These are phyloP conservation scores for Hemaris fuciformis DNA, from an alignment of 2,888 invertebrate genomes.

Conservation along the genomic window DNA sequence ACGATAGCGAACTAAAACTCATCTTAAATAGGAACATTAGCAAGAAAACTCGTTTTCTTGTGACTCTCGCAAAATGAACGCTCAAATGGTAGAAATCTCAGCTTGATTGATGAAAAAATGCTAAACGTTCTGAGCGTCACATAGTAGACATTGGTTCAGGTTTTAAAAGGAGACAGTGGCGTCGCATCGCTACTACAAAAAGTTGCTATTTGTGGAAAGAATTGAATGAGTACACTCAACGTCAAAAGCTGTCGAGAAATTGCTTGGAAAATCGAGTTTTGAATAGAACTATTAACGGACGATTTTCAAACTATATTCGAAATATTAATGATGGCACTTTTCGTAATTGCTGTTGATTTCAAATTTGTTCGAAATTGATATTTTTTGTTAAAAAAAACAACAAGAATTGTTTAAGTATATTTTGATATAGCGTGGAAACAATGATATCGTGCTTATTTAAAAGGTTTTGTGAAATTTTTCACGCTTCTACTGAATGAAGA, in stretches of 20 bases:
- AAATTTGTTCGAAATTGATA: neutral
- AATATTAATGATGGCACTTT: neutral
- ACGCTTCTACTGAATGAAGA: too few species aligned
- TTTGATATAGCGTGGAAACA: too few species aligned
- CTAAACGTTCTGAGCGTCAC: neutral
- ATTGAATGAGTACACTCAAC: slow-evolving; percentile 14
- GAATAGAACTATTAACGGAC: neutral
- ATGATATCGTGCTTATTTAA: too few species aligned
- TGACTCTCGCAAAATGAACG: neutral
- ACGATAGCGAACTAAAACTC: neutral
- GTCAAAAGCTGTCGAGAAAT: neutral
- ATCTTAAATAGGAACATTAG: neutral
- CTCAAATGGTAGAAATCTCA: neutral
- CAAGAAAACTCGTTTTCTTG: neutral
- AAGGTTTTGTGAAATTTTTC: too few species aligned
- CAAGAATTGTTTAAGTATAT: too few species aligned
- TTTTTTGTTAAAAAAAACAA: too few species aligned
- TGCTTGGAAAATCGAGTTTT: neutral
- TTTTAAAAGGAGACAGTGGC: slow-evolving; percentile 9
- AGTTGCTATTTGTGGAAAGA: slow-evolving; percentile 6
- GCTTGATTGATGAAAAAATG: neutral
- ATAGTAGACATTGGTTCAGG: slow-evolving; percentile 5
- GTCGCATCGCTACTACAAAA: slow-evolving; percentile 1
- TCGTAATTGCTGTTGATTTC: neutral
- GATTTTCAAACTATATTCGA: neutral